Evolutionary conservation across 2,888 invertebrate genomes (phyloP), one percentile per base, ranked within the genome.

Genomic region (Terebella lapidaria): DNA sequence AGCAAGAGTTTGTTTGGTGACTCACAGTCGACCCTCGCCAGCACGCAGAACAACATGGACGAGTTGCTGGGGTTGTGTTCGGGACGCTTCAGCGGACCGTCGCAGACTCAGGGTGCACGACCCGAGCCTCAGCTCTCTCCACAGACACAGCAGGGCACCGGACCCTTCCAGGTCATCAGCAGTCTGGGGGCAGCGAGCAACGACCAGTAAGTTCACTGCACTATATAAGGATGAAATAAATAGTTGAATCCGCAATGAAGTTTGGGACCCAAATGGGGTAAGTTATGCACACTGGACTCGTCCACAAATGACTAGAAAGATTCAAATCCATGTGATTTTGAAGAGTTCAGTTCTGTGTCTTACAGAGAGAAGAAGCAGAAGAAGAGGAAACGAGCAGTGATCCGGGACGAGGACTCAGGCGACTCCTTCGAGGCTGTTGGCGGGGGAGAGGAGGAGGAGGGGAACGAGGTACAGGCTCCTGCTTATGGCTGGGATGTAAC

Each of bases 21-120:
- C n/a, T n/a, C n/a, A n/a, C n/a, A n/a, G n/a, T n/a, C n/a, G n/a
- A n/a, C n/a, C n/a, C n/a, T n/a, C n/a, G n/a, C n/a, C n/a, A n/a
- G 49, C 24, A n/a, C 49, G 5, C 49, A 46, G n/a, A 28, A 26
- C 29, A 58, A 61, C 52, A 57, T 61, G 53, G 61, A 72, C 47
- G 79, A 80, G 58, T 61, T 81, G 25, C 63, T 83, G 57, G 82
- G 80, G 1, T 68, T 85, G 10, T 84, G 84, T 68, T 84, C 85
- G 0, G 88, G 87, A 2, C 83, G 73, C 67, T 88, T 84, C 58
- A 42, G 57, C n/a, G 53, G 27, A 25, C 10, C 10, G 42, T 15
- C 10, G 10, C 42, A 35, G 10, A 35, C 10, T 35, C 10, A n/a
- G n/a, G n/a, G 42, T 35, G 42, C n/a, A n/a, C n/a, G n/a, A n/a